Evolutionary conservation across 2,113 vertebrate genomes (phyloP).

Genomic region (Apteryx owenii): DNA sequence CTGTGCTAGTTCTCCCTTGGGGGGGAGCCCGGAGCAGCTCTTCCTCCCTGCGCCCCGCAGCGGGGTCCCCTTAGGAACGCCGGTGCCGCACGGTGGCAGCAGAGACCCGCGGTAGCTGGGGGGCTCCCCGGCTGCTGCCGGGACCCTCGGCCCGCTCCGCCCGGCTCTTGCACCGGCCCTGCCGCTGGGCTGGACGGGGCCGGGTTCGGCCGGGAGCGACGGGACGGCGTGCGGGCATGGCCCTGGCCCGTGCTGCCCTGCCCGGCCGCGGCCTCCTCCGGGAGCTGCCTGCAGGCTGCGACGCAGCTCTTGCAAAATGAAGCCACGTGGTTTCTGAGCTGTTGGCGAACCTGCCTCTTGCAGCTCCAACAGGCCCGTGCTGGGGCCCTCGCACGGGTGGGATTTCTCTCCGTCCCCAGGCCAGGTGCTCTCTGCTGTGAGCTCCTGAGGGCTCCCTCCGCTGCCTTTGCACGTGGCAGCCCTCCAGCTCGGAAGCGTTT

Average conservation of each 20-base stretch:
- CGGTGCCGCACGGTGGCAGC: background rate
- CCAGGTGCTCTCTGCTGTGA: accelerated
- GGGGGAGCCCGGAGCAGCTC: background rate
- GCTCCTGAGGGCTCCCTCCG: background rate
- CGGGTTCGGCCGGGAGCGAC: accelerated
- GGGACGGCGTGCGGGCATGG: background rate
- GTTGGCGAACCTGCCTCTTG: background rate
- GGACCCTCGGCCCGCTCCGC: background rate
- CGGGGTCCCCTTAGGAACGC: accelerated
- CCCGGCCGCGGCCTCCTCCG: background rate
- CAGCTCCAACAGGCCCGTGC: accelerated
- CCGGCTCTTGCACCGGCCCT: background rate
- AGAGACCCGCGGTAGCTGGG: background rate
- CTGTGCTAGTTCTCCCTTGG: background rate
- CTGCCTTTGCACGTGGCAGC: background rate
- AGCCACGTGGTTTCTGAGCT: background rate
- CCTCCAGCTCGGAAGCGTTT: background rate
- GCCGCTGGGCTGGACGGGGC: too few relatives aligned
- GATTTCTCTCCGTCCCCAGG: background rate
- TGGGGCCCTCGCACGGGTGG: background rate
- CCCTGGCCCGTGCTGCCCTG: too few relatives aligned
- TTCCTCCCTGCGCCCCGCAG: background rate
- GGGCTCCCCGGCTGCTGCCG: background rate
- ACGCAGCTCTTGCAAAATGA: background rate
- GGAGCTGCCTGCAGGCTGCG: accelerated